phyloP scores from a whole-genome alignment of 2,888 invertebrate genomes.

The Platynereis dumerilii region DNA sequence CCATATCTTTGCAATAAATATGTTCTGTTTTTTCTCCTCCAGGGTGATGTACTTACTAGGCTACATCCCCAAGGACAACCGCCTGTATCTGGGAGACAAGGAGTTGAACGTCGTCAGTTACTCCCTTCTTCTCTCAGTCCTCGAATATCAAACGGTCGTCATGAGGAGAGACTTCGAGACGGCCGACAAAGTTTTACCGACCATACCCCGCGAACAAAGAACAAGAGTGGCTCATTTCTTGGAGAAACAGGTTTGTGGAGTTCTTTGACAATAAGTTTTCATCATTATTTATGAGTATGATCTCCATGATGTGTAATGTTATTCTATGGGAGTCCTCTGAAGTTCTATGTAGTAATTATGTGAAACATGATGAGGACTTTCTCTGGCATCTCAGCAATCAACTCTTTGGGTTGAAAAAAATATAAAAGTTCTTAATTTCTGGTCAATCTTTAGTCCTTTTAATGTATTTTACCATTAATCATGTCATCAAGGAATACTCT shows the following conservation, averaged over 20 bases:
- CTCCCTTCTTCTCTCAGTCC: conserved; percentile 81
- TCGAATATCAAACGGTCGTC: conserved; percentile 99
- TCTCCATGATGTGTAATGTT: no score
- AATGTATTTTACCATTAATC: no score
- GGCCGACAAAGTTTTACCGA: conserved; percentile 89
- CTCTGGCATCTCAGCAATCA: no score
- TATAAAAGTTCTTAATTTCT: no score
- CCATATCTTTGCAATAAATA: background rate
- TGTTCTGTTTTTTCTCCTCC: conserved; percentile 30
- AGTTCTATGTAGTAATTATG: no score
- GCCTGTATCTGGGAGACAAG: conserved; percentile 95
- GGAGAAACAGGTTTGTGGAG: conserved; percentile 89
- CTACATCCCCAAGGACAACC: conserved; percentile 93
- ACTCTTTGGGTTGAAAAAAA: no score
- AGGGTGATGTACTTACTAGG: conserved; percentile 95
- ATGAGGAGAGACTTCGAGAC: conserved; percentile 97
- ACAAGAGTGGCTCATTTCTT: conserved; percentile 98
- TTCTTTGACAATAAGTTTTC: no score
- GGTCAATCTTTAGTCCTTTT: no score
- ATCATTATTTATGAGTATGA: no score
- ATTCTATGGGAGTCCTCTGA: no score
- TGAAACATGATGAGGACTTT: no score
- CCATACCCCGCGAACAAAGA: conserved; percentile 94
- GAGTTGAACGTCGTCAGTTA: conserved; percentile 89
- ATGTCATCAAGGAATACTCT: no score